Conservation (phyloP, 2,113 vertebrate genomes). For the Carassius auratus region DNA sequence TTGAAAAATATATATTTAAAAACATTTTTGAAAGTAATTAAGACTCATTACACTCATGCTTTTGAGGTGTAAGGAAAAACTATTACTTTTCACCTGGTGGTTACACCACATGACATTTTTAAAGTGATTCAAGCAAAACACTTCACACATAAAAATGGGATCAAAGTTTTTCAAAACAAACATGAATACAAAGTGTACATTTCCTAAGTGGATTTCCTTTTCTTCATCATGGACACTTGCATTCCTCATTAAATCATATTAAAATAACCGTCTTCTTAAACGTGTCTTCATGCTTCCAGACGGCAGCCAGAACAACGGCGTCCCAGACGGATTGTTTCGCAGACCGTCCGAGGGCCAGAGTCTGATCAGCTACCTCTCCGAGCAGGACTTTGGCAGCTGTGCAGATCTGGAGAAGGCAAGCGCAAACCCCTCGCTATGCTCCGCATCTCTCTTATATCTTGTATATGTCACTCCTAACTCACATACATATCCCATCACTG, state of each 20-base stretch:
- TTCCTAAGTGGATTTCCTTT: not conserved
- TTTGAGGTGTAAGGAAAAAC: not conserved
- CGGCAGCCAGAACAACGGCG: conserved; percentile 75
- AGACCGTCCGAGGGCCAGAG: conserved; percentile 95
- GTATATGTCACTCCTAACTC: not conserved
- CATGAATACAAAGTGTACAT: not conserved
- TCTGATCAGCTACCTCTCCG: conserved; percentile 97
- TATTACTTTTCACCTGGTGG: not conserved
- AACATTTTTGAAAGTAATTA: too few relatives aligned
- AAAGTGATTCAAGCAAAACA: too few relatives aligned
- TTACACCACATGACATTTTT: not conserved
- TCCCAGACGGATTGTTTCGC: conserved; percentile 90
- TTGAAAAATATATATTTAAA: too few relatives aligned
- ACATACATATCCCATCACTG: not conserved
- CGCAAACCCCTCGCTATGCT: not conserved
- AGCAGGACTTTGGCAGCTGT: conserved; percentile 99
- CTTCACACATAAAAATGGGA: too few relatives aligned
- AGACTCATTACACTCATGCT: not conserved
- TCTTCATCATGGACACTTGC: not conserved
- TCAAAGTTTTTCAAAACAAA: not conserved
- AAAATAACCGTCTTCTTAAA: not conserved
- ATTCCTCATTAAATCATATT: too few relatives aligned
- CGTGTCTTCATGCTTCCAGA: conserved; percentile 69
- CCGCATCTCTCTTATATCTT: too few relatives aligned
- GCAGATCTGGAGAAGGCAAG: conserved; percentile 96